phyloP scores from a whole-genome alignment of 37 sponge, comb jelly and placozoan species.

The Aphrocallistes beatrix region DNA sequence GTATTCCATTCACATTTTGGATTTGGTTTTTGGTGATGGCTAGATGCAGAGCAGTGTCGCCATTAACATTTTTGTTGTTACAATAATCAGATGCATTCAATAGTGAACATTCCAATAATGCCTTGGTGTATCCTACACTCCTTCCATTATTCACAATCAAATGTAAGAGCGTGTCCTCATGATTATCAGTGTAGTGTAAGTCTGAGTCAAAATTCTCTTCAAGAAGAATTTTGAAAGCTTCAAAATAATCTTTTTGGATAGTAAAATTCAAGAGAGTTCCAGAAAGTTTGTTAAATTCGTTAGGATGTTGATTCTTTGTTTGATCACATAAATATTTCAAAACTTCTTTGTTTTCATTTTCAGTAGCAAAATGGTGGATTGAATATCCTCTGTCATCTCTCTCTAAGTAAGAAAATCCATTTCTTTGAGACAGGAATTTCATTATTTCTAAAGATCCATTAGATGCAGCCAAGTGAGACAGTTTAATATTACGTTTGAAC shows the following conservation, averaged over 20 bases:
- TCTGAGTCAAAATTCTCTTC: not conserved
- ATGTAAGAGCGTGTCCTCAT: not conserved
- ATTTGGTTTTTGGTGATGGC: not conserved
- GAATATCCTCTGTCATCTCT: not conserved
- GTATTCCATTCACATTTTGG: not conserved
- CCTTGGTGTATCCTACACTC: not conserved
- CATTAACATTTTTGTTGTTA: not conserved
- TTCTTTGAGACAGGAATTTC: not conserved
- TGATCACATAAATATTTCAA: not conserved
- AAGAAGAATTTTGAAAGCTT: not conserved
- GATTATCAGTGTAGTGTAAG: not conserved
- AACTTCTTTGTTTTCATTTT: not conserved
- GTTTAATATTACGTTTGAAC: not conserved
- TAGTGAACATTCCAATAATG: not conserved
- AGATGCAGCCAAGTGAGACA: constrained; percentile 2
- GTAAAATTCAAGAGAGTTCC: not conserved
- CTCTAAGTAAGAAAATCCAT: not conserved
- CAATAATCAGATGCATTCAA: not conserved
- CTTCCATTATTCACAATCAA: not conserved
- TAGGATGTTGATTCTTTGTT: not conserved
- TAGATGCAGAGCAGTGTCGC: not conserved
- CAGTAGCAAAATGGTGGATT: not conserved
- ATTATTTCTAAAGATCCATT: not conserved
- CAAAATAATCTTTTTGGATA: not conserved
- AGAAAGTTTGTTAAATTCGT: not conserved